Evolutionary conservation across 2,113 vertebrate genomes (phyloP), one percentile per base, ranked within the genome.

Genomic region (Tauraco erythrolophus): DNA sequence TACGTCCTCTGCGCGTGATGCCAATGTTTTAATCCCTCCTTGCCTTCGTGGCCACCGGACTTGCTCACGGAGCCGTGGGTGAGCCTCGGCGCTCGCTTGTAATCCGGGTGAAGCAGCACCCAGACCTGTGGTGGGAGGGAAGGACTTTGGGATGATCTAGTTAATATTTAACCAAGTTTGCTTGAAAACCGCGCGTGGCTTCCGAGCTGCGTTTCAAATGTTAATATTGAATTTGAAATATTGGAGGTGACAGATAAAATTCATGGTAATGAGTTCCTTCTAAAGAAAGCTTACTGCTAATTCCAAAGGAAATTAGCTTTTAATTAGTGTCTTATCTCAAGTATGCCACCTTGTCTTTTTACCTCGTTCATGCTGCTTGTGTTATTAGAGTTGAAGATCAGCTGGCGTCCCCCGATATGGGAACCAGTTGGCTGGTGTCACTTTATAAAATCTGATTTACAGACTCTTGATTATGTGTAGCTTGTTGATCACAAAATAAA

Each of bases 311-410:
- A 85, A 39, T 10, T 48, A 92, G 80, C 37, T 83, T 94, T 96
- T 94, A 88, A 89, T 96, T 84, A 81, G 72, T 14, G 81, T 30
- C 85, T 84, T 70, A 71, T 84, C 90, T 84, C 56, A 18, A 62
- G 19, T 43, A 14, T 35, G 58, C n/a, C 65, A 64, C 82, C 64
- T 57, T 70, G 77, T 28, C 30, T 33, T 65, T 68, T n/a, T 16
- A 7, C 46, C 66, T 60, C 28, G 0, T 18, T 83, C 43, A 5
- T 61, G 9, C 31, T 14, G 45, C 61, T 61, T 15, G 60, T 37
- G 1, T 46, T 50, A 45, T 23, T n/a, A 10, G 53, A 22, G 56
- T 19, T 64, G 3, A n/a, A 84, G 70, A 70, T 85, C 19, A 51
- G 21, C 69, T 30, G 35, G 28, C 56, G 65, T 53, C 68, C 57